Base-by-base conservation (phyloP, 23 tunicate genomes). In the Styela clava region DNA sequence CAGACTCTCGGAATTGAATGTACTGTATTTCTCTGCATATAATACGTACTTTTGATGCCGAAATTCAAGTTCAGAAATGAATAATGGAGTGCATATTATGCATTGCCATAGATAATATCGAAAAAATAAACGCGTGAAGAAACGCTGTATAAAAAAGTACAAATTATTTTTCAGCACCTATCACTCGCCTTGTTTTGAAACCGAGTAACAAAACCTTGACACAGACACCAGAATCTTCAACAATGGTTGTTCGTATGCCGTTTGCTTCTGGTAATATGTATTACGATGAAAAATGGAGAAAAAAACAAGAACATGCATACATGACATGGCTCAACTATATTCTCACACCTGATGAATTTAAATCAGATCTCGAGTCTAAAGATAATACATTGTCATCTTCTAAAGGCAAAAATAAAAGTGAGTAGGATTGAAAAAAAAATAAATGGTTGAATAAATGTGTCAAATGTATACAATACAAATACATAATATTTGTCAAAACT, bases 271-370 rank as follows among this genome's bases (percentile, higher is more conserved):
- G 76, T 27, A 86, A 86, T 44, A 71, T 32, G 62, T 82, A 71
- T 36, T 73, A 73, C 52, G 91, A 86, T 74, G 78, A 74, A 73
- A 64, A 65, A 30, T 86, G 91, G 91, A 86, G 69, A 61, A 62
- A 82, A 26, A 86, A 86, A 62, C 83, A 86, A 74, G 86, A 86
- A 64, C 67, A 44, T 2, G 85, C 78, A 21, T 56, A 81, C 32
- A 73, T 73, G 18, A 70, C 69, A 9, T 86, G 85, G 85, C 65
- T 82, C 79, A 86, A 86, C 62, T 82, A 70, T 34, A 51, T 86
- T 34, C 36, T 86, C 28, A 81, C 91, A 25, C 91, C 91, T 32
- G 91, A 86, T 74, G 91, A 81, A 74, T 86, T 86, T 70, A 85
- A 85, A 71, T 35, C 85, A 2, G 34, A 72, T n/a, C 16, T 72